Evolutionary conservation across 2,888 invertebrate genomes (phyloP), one percentile per base, ranked within the genome.

Genomic region (Meliscaeva auricollis): DNA sequence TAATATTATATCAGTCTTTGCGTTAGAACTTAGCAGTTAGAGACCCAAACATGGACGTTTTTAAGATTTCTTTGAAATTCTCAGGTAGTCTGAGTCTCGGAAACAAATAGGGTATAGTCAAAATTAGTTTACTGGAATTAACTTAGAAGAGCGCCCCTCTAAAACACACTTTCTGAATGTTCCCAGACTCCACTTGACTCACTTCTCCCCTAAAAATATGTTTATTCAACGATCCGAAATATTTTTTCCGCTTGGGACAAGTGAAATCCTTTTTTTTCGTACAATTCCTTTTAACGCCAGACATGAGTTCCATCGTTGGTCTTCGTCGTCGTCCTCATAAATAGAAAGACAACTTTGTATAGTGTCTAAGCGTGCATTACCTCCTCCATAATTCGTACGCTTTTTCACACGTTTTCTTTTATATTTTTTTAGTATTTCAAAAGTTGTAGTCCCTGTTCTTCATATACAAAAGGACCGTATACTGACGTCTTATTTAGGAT

Each of bases 401-500:
- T 84, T 85, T 85, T 85, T 85, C 84, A 76, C 84, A 85, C 80
- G 80, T 76, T 66, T 75, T 76, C 60, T 75, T 38, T 58, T 75
- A 70, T 46, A 56, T 32, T 79, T 73, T 32, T 48, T 73, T 48
- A 41, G 20, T 69, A 32, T 17, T 60, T 41, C 17, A 66, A 58
- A 58, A 44, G 15, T 72, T 35, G 52, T 9, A 60, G 41, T 68
- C n/a, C 7, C 22, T 48, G 15, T 38, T 80, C 13, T 7, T 46
- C 8, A 35, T 38, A 46, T 60, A 62, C 72, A 80, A 85, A 76
- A 69, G 56, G 58, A 38, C n/a, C n/a, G 38, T 26, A 26, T 26
- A 38, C 52, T 56, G 48, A 50, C 13, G 68, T 72, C 50, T 69
- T 48, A 54, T 82, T 75, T 56, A 38, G 69, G 52, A 41, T 80